These are phyloP conservation scores for Porphyrio hochstetteri DNA, from an alignment of 2,113 vertebrate species.

Conservation along the genomic window DNA sequence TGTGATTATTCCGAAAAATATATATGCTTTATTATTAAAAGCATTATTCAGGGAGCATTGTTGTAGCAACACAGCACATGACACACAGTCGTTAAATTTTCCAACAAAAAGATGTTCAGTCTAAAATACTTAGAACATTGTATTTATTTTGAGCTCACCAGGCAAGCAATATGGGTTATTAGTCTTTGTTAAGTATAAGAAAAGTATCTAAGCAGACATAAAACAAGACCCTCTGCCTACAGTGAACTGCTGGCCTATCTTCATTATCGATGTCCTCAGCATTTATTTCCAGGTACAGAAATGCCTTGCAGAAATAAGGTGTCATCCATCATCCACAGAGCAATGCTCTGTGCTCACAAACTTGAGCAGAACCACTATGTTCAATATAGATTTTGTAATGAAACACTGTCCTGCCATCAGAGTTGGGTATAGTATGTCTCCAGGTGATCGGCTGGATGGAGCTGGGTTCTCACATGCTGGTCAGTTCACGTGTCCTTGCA, in stretches of 20 bases:
- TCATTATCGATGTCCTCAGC: not conserved
- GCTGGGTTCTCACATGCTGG: not conserved
- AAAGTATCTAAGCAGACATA: not conserved
- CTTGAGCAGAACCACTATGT: fast-evolving
- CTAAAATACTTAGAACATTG: not conserved
- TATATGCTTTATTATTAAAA: not conserved
- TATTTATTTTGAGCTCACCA: not conserved
- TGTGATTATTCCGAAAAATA: not conserved
- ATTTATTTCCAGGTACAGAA: not conserved
- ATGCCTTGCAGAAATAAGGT: not conserved
- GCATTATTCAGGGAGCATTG: not conserved
- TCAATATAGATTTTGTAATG: not conserved
- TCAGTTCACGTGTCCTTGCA: not conserved
- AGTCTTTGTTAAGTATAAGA: not conserved
- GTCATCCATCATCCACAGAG: not conserved
- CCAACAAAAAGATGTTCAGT: not conserved
- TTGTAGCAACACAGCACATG: not conserved
- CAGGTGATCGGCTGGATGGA: not conserved
- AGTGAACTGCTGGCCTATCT: not conserved
- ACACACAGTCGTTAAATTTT: not conserved
- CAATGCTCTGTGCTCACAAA: not conserved
- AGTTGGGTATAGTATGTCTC: fast-evolving
- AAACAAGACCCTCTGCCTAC: not conserved
- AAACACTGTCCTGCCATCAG: not conserved
- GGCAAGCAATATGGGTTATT: not conserved